A percentile compares a stretch with the other conserved stretches of the same genome.
Conservation (phyloP, 2,113 vertebrate genomes). For the Coptodon rendalli region DNA sequence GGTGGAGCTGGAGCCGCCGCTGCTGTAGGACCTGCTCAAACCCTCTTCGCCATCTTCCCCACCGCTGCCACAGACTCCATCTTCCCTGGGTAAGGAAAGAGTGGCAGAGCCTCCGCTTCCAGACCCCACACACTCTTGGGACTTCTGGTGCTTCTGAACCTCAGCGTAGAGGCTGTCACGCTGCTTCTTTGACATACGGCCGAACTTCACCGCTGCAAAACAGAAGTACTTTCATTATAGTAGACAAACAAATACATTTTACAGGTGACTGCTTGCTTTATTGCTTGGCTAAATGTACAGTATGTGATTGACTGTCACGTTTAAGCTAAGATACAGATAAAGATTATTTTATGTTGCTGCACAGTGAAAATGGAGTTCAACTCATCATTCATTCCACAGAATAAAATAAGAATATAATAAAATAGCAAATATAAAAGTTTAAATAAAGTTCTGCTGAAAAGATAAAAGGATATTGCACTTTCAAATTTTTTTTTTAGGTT, state of each 20-base stretch:
- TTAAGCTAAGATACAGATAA: background rate
- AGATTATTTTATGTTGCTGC: background rate
- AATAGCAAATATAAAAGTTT: background rate
- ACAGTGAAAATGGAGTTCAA: background rate
- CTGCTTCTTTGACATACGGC: slow-evolving; percentile 94
- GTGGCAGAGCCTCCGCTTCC: slow-evolving; percentile 68
- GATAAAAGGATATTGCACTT: background rate
- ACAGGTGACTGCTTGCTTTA: background rate
- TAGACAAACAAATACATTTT: background rate
- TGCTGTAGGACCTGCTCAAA: slow-evolving; percentile 79
- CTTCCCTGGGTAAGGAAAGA: slow-evolving; percentile 74
- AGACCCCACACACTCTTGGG: slow-evolving; percentile 69
- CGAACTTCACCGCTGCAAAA: slow-evolving; percentile 85
- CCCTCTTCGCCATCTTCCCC: slow-evolving; percentile 47
- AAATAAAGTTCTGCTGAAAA: background rate
- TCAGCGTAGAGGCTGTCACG: slow-evolving; percentile 89
- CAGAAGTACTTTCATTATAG: background rate
- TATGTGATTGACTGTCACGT: background rate
- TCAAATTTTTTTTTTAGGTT: accelerated
- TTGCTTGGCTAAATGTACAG: background rate
- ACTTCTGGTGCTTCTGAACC: slow-evolving; percentile 90
- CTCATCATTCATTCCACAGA: background rate
- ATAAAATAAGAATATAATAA: background rate
- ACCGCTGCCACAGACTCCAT: slow-evolving; percentile 44
- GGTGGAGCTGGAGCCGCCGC: slow-evolving; percentile 77